These are phyloP conservation scores for Anticlea derivata DNA, from an alignment of 2,888 invertebrate species.

Conservation along the genomic window DNA sequence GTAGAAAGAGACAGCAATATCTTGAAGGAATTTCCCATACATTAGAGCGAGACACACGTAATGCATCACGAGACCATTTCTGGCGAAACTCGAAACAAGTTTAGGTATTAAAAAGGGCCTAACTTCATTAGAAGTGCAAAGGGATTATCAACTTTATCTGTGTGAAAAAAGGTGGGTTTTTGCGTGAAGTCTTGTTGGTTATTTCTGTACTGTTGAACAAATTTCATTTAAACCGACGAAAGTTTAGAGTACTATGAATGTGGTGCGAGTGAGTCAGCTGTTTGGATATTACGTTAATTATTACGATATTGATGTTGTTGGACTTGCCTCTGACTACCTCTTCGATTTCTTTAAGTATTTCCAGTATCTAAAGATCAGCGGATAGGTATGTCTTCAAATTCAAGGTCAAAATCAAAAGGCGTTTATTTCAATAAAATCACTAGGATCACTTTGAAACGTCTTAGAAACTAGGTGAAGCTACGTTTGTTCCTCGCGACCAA, in stretches of 20 bases:
- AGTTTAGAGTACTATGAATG: constrained; percentile 61
- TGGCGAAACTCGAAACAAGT: constrained; percentile 54
- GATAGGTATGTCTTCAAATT: too few species aligned
- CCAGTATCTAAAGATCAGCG: too few species aligned
- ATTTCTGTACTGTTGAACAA: constrained; percentile 70
- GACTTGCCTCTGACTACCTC: too few species aligned
- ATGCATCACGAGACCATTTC: constrained; percentile 74
- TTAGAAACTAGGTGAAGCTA: too few species aligned
- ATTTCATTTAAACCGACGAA: constrained; percentile 74
- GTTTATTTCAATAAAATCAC: too few species aligned
- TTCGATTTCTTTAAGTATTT: background rate
- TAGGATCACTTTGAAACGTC: too few species aligned
- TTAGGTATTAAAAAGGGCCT: constrained; percentile 41
- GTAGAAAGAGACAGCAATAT: constrained; percentile 47
- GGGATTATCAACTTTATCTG: constrained; percentile 22
- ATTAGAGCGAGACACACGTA: constrained; percentile 48
- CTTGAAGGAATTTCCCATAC: constrained; percentile 24
- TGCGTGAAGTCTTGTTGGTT: constrained; percentile 38
- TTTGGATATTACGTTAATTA: constrained; percentile 2
- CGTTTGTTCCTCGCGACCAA: too few species aligned
- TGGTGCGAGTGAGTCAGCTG: constrained; percentile 6
- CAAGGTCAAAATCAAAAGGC: too few species aligned
- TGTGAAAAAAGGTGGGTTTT: constrained; percentile 32
- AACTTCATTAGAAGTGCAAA: constrained; percentile 24
- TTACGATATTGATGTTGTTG: background rate